These are phyloP conservation scores for Tenthredo distinguenda DNA, from an alignment of 2,888 invertebrate genomes.

Conservation along the genomic window DNA sequence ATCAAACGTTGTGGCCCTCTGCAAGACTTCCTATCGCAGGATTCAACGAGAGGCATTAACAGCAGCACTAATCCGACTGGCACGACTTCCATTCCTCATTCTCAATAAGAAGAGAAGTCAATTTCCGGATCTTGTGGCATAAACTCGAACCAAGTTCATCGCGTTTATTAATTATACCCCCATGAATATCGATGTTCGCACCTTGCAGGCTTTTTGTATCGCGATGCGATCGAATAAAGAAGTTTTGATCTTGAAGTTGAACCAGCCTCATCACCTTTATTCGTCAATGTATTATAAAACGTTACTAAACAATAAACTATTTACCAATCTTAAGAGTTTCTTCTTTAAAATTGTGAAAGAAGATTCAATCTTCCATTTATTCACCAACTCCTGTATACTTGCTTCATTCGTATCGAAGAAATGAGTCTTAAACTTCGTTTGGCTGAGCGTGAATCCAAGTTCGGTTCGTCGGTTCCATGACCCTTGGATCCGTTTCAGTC, in stretches of 20 bases:
- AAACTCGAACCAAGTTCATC: not conserved
- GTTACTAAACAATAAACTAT: too few species aligned
- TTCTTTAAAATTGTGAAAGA: too few species aligned
- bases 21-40: conserved; percentile 71
- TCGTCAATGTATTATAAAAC: too few species aligned
- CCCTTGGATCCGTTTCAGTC: too few species aligned
- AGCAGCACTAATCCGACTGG: conserved; percentile 69
- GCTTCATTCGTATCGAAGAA: too few species aligned
- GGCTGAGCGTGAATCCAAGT: too few species aligned
- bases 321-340: too few species aligned
- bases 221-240: not conserved
- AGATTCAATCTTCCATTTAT: not conserved
- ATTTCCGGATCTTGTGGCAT: not conserved
- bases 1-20: conserved; percentile 80
- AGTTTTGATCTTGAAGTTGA: not conserved
- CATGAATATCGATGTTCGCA: not conserved
- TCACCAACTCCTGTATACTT: too few species aligned
- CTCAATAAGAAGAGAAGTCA: not conserved
- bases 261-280: too few species aligned
- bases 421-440: too few species aligned
- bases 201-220: not conserved
- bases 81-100: conserved; percentile 63
- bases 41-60: conserved; percentile 73
- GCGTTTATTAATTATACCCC: not conserved
- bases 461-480: too few species aligned